These are phyloP conservation scores for Polymixis flavicincta DNA, from an alignment of 2,888 invertebrate species.

Conservation along the genomic window DNA sequence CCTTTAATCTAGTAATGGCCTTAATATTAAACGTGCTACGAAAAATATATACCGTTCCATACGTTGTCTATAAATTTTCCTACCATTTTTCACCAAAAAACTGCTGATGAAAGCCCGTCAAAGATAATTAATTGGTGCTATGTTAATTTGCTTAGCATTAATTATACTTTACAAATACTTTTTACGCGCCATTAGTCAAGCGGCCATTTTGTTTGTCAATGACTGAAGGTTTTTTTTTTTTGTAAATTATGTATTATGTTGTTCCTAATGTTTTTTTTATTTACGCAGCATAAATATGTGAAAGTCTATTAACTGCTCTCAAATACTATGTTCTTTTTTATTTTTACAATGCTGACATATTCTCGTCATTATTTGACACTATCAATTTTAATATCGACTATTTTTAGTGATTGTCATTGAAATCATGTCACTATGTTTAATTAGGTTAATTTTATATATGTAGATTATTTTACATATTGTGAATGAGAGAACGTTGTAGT, in stretches of 20 bases:
- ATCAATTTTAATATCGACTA: too few species aligned
- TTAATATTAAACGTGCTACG: conserved; percentile 15
- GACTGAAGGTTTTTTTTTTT: conserved; percentile 6
- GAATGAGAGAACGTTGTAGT: too few species aligned
- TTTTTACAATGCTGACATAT: too few species aligned
- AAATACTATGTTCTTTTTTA: too few species aligned
- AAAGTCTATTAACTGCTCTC: too few species aligned
- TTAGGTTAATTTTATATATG: too few species aligned
- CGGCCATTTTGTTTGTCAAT: conserved; percentile 10
- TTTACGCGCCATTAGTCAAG: conserved; percentile 33
- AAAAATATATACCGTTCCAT: conserved; percentile 9
- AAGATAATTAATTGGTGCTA: conserved; percentile 41
- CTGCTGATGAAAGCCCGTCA: conserved; percentile 42
- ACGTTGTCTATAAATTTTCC: conserved; percentile 29
- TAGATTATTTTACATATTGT: too few species aligned
- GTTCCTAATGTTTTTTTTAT: not conserved
- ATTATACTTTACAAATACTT: conserved; percentile 38
- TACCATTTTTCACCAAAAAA: conserved; percentile 42
- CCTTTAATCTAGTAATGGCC: not conserved
- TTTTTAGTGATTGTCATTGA: too few species aligned
- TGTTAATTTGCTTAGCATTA: conserved; percentile 46
- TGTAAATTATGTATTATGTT: conserved; percentile 14
- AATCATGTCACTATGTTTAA: too few species aligned
- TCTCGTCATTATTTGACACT: too few species aligned
- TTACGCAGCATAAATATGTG: too few species aligned